A percentile compares a stretch with the other conserved stretches of the same genome.
phyloP scores from a whole-genome alignment of 1,140 invertebrate genomes.

The Gonioctena quinquepunctata region DNA sequence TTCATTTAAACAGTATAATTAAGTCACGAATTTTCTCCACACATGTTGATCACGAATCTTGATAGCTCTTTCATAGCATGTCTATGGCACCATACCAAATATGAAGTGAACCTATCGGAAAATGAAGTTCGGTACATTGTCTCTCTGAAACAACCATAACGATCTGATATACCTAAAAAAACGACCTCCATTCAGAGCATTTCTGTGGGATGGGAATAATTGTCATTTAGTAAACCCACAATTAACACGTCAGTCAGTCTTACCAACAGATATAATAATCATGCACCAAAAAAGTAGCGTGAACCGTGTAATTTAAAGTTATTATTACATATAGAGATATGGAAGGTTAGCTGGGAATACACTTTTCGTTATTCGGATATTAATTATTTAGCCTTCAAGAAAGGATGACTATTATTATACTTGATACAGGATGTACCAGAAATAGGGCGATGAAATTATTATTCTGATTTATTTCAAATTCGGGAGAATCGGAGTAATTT shows the following conservation, averaged over 20 bases:
- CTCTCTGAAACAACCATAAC: background rate
- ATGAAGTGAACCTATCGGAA: background rate
- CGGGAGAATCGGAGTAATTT: too few relatives aligned
- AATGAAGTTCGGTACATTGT: background rate
- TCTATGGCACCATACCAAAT: too few relatives aligned
- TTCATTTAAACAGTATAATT: too few relatives aligned
- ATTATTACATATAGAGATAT: background rate
- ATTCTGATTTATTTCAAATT: too few relatives aligned
- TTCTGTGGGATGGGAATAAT: background rate
- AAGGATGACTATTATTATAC: background rate
- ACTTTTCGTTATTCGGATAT: background rate
- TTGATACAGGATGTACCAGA: background rate
- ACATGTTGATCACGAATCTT: too few relatives aligned
- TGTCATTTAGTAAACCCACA: conserved; percentile 6
- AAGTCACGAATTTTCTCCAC: too few relatives aligned
- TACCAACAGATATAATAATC: conserved; percentile 6
- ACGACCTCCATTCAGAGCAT: background rate
- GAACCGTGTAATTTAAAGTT: conserved; percentile 3
- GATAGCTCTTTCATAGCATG: too few relatives aligned
- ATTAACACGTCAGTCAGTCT: conserved; percentile 8
- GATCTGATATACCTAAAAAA: background rate
- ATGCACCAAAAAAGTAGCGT: background rate
- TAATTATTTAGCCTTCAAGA: background rate
- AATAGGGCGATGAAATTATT: background rate
- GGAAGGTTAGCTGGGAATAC: background rate